A percentile compares a stretch with the other conserved stretches of the same genome.
phyloP scores from a whole-genome alignment of 2,797 vertebrate genomes.

The Peromyscus eremicus region DNA sequence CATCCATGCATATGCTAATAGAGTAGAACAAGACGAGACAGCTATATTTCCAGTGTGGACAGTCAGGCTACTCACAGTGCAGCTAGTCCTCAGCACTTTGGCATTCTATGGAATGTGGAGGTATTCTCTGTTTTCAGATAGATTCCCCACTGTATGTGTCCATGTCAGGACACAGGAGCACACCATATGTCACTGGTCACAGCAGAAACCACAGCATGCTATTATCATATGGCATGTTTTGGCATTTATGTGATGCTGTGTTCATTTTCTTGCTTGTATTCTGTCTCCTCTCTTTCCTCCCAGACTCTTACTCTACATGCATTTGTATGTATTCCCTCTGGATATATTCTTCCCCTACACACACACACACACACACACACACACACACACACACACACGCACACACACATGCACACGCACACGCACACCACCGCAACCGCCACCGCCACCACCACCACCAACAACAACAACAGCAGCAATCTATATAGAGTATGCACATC shows the following conservation, averaged over 20 bases:
- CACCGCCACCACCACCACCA: too few species aligned
- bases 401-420: background rate
- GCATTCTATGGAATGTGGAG: background rate
- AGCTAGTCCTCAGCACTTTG: too few species aligned
- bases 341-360: background rate
- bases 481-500: background rate
- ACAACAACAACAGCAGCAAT: background rate
- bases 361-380: background rate
- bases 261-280: background rate
- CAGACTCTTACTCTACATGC: background rate
- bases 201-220: background rate
- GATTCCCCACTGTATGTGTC: background rate
- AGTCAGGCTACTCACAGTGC: background rate
- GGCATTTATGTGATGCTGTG: background rate
- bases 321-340: background rate
- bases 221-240: background rate
- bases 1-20: background rate
- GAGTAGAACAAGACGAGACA: background rate
- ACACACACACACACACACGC: too few species aligned
- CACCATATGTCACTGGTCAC: constrained; percentile 1
- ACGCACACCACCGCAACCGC: too few species aligned
- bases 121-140: background rate
- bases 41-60: background rate
- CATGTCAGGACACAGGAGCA: background rate
- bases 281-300: background rate